Evolutionary conservation across 1,140 invertebrate genomes (phyloP).

Genomic region (Nephotettix cincticeps): DNA sequence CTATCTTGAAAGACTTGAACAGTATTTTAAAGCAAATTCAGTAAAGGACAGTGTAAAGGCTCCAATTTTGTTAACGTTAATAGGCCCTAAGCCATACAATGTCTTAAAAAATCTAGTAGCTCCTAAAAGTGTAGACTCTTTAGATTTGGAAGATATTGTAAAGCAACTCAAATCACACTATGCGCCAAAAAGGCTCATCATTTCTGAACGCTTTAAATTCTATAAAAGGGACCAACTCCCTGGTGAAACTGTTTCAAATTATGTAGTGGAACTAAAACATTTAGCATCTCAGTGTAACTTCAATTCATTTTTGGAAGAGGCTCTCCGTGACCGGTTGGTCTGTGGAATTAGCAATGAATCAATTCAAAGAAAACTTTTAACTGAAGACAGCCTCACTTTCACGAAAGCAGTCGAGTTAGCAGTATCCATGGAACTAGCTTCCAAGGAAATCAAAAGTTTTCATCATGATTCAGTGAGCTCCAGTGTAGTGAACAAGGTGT

Average conservation of each 20-base stretch:
- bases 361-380: constrained; percentile 1
- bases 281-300: neutral
- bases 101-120: neutral
- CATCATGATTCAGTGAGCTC: too few relatives aligned
- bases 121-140: neutral
- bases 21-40: neutral
- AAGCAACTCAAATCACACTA: too few relatives aligned
- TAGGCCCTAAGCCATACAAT: neutral
- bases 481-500: too few relatives aligned
- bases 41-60: neutral
- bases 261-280: neutral
- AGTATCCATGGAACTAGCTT: too few relatives aligned
- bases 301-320: neutral
- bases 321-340: neutral
- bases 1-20: neutral
- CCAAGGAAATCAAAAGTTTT: too few relatives aligned
- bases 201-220: neutral
- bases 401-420: too few relatives aligned
- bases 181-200: neutral
- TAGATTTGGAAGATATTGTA: neutral
- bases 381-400: neutral
- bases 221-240: neutral
- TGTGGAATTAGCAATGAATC: neutral
- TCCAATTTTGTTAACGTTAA: neutral
- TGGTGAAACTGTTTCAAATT: neutral